Evolutionary conservation across 2,113 vertebrate genomes (phyloP), one percentile per base, ranked within the genome.

Genomic region (Myiopsitta monachus): DNA sequence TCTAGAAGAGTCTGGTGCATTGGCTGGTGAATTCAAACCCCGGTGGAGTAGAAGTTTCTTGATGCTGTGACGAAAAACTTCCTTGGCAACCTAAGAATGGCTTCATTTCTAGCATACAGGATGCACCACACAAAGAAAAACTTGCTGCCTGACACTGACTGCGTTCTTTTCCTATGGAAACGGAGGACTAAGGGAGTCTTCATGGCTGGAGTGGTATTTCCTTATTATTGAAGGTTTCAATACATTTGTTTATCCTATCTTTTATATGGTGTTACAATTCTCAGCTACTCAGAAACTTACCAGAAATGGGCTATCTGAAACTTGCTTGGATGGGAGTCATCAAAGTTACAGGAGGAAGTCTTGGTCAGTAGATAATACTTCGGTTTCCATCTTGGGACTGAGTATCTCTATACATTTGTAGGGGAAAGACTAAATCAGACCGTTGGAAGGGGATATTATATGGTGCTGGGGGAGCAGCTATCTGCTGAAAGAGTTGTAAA

Each of bases 381-480:
- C 46, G 21, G 4, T 64, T 62, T 62, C 23, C 17, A 36, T 1
- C 0, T 17, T 11, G 13, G 27, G 75, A 38, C 4, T 27, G 59
- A 39, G 7, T 54, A 22, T 44, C 36, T 12, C 2, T 0, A 2
- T 10, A 15, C 11, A 1, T 6, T 81, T 9, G 3, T 72, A 28
- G 15, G 9, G n/a, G 19, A 39, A 16, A 69, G 46, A 39, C 22
- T 13, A 39, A 59, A 49, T 31, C 22, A 46, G 18, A 3, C 9
- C 36, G 13, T 18, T 47, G 14, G 10, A 38, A 80, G 28, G 41
- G 62, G 5, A 9, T 44, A n/a, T 0, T 36, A 24, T 59, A 36
- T 16, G 3, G 15, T 52, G n/a, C 33, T 66, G 41, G 1, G 11
- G 47, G 14, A 68, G 23, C 46, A 46, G 31, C 8, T 19, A 4